A percentile compares a stretch with the other conserved stretches of the same genome.
These are phyloP conservation scores for Drosophila suzukii DNA, from an alignment of 1,140 invertebrate species.

Conservation along the genomic window DNA sequence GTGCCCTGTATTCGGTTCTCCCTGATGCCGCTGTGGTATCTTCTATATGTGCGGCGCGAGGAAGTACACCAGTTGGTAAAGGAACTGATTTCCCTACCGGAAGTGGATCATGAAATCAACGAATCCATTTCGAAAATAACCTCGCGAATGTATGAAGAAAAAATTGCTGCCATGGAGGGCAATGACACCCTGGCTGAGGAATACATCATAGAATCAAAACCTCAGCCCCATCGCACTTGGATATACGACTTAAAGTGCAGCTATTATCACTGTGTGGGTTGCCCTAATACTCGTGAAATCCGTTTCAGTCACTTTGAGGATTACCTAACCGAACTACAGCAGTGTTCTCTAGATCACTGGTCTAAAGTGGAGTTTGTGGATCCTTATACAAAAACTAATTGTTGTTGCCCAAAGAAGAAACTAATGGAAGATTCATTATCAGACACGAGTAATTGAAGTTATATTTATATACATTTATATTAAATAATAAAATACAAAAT, in stretches of 20 bases:
- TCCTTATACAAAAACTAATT: neutral
- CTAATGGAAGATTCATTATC: neutral
- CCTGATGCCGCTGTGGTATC: conserved; percentile 58
- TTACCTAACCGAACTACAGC: conserved; percentile 41
- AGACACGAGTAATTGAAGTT: neutral
- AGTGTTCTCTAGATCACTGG: conserved; percentile 33
- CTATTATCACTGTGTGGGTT: conserved; percentile 45
- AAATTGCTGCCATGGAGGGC: neutral
- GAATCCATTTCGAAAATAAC: conserved; percentile 48
- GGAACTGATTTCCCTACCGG: conserved; percentile 14
- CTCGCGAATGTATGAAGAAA: conserved; percentile 40
- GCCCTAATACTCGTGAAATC: conserved; percentile 48
- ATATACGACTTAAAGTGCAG: conserved; percentile 45
- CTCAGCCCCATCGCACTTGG: conserved; percentile 34
- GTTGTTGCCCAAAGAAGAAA: conserved; percentile 6
- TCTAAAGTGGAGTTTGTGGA: conserved; percentile 17
- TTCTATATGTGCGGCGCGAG: conserved; percentile 48
- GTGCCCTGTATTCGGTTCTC: conserved; percentile 50
- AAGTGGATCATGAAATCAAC: conserved; percentile 24
- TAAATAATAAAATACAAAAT: too few species aligned
- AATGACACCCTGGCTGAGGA: neutral
- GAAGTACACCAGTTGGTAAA: conserved; percentile 33
- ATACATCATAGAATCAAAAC: neutral
- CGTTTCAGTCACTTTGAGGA: conserved; percentile 81
- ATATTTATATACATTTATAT: too few species aligned